Conservation (phyloP, 2,888 invertebrate species). For the Acleris literana region DNA sequence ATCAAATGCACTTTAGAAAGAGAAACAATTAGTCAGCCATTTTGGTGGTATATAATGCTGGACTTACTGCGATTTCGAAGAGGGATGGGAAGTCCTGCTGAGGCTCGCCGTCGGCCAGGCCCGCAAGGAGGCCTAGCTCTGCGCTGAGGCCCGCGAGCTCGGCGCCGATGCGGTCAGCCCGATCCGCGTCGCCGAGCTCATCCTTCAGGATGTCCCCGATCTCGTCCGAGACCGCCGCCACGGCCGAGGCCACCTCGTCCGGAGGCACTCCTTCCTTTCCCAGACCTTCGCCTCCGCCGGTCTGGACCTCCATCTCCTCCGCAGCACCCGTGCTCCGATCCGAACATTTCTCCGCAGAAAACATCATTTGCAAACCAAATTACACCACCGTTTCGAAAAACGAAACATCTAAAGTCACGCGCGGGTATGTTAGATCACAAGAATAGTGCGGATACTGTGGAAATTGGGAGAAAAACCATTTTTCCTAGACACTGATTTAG, state of each 20-base stretch:
- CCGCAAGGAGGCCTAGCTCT: conserved; percentile 73
- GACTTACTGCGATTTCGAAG: conserved; percentile 77
- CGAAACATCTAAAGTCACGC: conserved; percentile 79
- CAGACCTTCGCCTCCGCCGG: conserved; percentile 61
- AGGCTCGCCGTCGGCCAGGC: conserved; percentile 69
- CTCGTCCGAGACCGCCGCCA: conserved; percentile 76
- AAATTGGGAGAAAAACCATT: conserved; percentile 75
- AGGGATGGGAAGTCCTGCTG: conserved; percentile 73
- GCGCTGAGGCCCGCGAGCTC: conserved; percentile 75
- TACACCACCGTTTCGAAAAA: conserved; percentile 67
- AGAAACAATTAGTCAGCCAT: conserved; percentile 53
- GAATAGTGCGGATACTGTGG: conserved; percentile 62
- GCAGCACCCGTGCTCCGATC: conserved; percentile 64
- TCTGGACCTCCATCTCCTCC: conserved; percentile 62
- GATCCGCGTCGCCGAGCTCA: conserved; percentile 72
- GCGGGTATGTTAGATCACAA: conserved; percentile 66
- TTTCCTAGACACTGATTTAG: conserved; percentile 73
- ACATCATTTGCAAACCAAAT: conserved; percentile 77
- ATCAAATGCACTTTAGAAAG: conserved; percentile 21
- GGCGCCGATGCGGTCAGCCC: conserved; percentile 72
- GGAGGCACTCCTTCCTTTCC: conserved; percentile 63
- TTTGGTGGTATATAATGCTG: conserved; percentile 42
- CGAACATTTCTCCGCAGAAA: conserved; percentile 77
- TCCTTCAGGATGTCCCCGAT: conserved; percentile 78
- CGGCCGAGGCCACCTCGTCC: conserved; percentile 74